Percentiles rank a stretch among this genome's conserved stretches.
These are phyloP conservation scores for Onychorhynchus coronatus DNA, from an alignment of 2,113 vertebrate species.

Conservation along the genomic window DNA sequence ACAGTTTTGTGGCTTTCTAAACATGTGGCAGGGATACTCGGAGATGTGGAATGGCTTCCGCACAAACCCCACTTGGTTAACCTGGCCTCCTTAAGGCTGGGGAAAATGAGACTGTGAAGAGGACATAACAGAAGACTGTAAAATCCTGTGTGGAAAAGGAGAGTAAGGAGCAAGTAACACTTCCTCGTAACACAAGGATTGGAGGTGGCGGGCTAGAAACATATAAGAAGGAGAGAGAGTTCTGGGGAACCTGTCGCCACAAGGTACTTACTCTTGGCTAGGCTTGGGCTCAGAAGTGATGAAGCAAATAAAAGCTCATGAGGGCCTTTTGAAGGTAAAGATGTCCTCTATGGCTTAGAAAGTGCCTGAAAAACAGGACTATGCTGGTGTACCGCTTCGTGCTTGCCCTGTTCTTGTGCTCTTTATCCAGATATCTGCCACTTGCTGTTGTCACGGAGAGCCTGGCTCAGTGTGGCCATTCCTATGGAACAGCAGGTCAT, in stretches of 20 bases:
- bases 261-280: background rate
- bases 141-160: background rate
- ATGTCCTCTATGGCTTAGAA: background rate
- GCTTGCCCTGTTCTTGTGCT: background rate
- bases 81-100: background rate
- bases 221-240: no score
- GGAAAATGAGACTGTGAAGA: background rate
- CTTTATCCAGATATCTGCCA: background rate
- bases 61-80: background rate
- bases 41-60: background rate
- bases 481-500: background rate
- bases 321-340: background rate
- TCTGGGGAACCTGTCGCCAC: background rate
- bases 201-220: background rate
- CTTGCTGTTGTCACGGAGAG: background rate
- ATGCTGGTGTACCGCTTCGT: rapidly evolving
- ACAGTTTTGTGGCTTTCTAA: no score
- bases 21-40: background rate
- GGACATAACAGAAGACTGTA: background rate
- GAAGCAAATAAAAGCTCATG: background rate
- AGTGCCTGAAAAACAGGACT: background rate
- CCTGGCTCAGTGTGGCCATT: background rate
- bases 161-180: background rate
- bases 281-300: background rate
- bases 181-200: background rate